A percentile compares a stretch with the other conserved stretches of the same genome.
Evolutionary conservation across 2,797 vertebrate species (phyloP).

Genomic region (Carcharodon carcharias): DNA sequence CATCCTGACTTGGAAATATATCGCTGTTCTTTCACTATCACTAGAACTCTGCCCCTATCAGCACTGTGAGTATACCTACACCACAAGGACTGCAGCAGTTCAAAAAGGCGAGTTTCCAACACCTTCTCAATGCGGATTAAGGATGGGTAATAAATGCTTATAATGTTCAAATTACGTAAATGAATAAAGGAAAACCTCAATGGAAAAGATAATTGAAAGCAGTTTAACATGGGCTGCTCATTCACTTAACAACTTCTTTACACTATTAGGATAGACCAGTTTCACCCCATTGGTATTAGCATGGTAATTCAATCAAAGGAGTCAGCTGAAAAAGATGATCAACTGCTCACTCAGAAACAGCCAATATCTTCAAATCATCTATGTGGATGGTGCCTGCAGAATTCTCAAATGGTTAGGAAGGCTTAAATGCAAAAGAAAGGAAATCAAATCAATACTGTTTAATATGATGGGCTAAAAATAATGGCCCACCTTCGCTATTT

Average conservation of each 20-base stretch:
- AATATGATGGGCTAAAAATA: neutral
- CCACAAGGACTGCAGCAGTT: too few species aligned
- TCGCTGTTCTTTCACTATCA: too few species aligned
- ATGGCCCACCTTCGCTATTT: too few species aligned
- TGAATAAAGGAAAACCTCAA: neutral
- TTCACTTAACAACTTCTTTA: neutral
- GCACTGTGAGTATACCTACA: too few species aligned
- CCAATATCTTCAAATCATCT: neutral
- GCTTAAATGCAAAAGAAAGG: neutral
- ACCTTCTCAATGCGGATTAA: too few species aligned
- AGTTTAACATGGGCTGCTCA: neutral
- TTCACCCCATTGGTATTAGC: neutral
- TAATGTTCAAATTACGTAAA: too few species aligned
- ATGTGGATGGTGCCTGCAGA: neutral
- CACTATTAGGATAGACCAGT: neutral
- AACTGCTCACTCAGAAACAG: neutral
- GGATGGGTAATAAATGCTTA: too few species aligned
- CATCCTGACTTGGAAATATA: too few species aligned
- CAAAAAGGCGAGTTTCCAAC: too few species aligned
- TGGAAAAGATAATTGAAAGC: neutral
- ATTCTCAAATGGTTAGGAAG: neutral
- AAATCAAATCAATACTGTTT: neutral
- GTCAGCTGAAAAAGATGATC: neutral
- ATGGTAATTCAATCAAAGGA: neutral
- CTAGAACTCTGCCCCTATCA: too few species aligned